A percentile compares a stretch with the other conserved stretches of the same genome.
phyloP scores from a whole-genome alignment of 1,140 invertebrate genomes.

The Procambarus clarkii region DNA sequence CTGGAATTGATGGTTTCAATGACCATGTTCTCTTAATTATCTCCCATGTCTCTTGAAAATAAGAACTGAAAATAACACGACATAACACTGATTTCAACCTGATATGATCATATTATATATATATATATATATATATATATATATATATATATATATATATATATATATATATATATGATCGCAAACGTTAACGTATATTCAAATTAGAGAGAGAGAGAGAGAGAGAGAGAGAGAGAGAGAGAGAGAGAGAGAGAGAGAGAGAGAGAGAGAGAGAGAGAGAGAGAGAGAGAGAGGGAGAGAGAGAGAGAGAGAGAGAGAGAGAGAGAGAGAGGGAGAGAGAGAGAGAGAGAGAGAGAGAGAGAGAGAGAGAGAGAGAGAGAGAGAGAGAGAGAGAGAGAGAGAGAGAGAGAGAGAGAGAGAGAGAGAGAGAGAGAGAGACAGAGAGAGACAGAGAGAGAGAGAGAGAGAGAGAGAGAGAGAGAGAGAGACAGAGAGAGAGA shows the following conservation, averaged over 20 bases:
- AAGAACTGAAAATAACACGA: too few species aligned
- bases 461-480: not conserved
- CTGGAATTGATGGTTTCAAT: too few species aligned
- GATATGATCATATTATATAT: too few species aligned
- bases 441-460: not conserved
- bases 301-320: slow-evolving; percentile 1
- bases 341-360: not conserved
- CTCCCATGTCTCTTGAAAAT: too few species aligned
- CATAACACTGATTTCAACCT: too few species aligned
- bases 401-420: not conserved
- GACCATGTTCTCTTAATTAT: too few species aligned
- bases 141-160: too few species aligned
- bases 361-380: not conserved
- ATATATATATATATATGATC: too few species aligned
- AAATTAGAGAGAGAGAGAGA: too few species aligned
- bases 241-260: not conserved
- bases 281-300: not conserved
- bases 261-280: not conserved
- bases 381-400: not conserved
- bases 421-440: not conserved
- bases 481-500: not conserved
- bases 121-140: too few species aligned
- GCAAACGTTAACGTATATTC: too few species aligned
- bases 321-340: not conserved
- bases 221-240: too few species aligned